Evolutionary conservation across 2,888 invertebrate species (phyloP), one percentile per base, ranked within the genome.

Genomic region (Tromatobia lineatoria): DNA sequence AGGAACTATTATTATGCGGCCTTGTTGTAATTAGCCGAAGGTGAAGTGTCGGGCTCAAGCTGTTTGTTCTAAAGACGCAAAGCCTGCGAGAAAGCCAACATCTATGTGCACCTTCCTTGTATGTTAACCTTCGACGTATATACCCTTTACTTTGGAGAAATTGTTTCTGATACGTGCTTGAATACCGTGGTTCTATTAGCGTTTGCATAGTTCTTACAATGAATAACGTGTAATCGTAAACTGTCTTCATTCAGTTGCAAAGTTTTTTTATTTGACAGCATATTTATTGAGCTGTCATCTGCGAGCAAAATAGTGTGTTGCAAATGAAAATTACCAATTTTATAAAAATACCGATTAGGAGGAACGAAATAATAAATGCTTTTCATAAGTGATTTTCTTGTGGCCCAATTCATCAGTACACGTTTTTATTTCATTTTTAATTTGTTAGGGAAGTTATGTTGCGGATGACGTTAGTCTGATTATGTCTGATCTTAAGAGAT

Each of bases 21-120:
- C 88, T 90, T 87, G 88, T 85, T 89, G 90, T 91, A 92, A 92
- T 92, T 92, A 92, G 89, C 88, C 84, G 88, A 88, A 84, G 82
- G 84, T 84, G 84, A 79, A 83, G 85, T 76, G 79, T 42, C 50
- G 75, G 70, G 45, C 50, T 69, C 25, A 82, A 77, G 52, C 23
- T 61, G 77, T 70, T 77, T 84, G 80, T 54, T 71, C 64, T 78
- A 84, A 74, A 83, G 77, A 78, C 82, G 75, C 57, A 66, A 70
- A 54, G 70, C 42, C 69, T 47, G 29, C 54, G 57, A 70, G 64
- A 66, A 75, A 78, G 61, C 18, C 70, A 64, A 13, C 66, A 69
- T 42, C 54, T 50, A 64, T 71, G 57, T 74, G 45, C 38, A 67
- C 50, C 50, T 20, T 8, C 47, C 38, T 70, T 71, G 7, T 18